Base-by-base conservation (phyloP, 2,797 vertebrate species). In the Vespertilio murinus region DNA sequence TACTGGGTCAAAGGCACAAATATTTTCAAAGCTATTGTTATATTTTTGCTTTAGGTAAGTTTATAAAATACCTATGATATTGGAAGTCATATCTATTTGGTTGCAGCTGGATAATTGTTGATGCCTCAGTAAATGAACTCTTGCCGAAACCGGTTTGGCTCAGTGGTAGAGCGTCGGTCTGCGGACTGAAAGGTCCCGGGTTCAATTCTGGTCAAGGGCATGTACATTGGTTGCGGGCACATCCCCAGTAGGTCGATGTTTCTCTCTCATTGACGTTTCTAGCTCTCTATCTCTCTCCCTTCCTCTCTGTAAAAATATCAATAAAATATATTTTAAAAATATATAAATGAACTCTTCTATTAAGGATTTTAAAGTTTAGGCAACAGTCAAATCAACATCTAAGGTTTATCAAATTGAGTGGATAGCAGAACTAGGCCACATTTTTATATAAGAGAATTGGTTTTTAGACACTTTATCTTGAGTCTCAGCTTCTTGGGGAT, bases 21-120 rank as follows among this genome's bases (percentile, higher is more conserved):
- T 4, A 45, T 88, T 93, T 92, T 52, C 28, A 88, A 88, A 35
- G 35, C 23, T 61, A 3, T 88, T 73, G 3, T 23, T 78, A 65
- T 40, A 38, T 91, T 91, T 95, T 91, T 83, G 38, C 8, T 75
- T 93, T 42, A 82, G 52, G 70, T 80, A 75, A 70, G 86, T 89
- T 95, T 84, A 45, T 75, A 86, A 74, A 73, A 7, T 86, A 67
- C 17, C 69, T 25, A 6, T 81, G 47, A 49, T 56, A 56, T 33
- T 85, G 6, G 47, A 74, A 54, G 49, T 23, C 12, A 3, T 88
- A 54, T 59, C 40, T 87, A 13, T 74, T 82, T 94, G n/a, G n/a
- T 88, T 85, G 70, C 33, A 40, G 25, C 47, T 71, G 59, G 47
- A 45, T 94, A 79, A 65, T 85, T 93, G 56, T 78, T 84, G 49